Evolutionary conservation across 2,888 invertebrate species (phyloP), one percentile per base, ranked within the genome.

Genomic region (Busseola fusca): DNA sequence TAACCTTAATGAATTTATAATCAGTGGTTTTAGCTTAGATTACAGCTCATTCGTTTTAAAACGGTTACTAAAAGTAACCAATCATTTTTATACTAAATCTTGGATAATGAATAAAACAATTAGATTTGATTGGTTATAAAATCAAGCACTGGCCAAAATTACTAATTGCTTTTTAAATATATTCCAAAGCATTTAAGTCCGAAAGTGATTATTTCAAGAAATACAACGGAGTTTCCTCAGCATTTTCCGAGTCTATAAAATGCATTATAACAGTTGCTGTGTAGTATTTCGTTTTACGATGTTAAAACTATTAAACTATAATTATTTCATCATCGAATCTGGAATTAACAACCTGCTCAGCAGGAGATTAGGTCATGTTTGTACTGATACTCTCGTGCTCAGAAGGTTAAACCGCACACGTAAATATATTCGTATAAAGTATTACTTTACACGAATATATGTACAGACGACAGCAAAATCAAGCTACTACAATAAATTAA

Each of bases 1-100:
- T 74, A 67, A 69, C 83, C 81, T 67, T 45, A 83, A 80, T 80
- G 63, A 58, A 56, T 82, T 3, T 50, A 30, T 58, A 45, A 62
- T 65, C 7, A 27, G 27, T 25, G 48, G 64, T 34, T 69, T 74
- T 74, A 69, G 18, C 66, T 69, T 62, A 67, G 42, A 67, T 69
- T n/a, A 45, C 16, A 27, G 27, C 2, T 18, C 27, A 57, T 62
- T 72, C 64, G 18, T 57, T 76, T 63, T n/a, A 27, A 80, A 69
- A 64, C 6, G 7, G 1, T 48, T 42, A 34, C 14, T 9, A 57
- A 42, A 40, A 69, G 1, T 27, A 52, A 14, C 14, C 50, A 64
- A 72, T 78, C 14, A 45, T 30, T 58, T 77, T 65, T 63, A n/a
- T 58, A 54, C 57, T 62, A 30, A 54, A 56, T 54, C 25, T 64